Evolutionary conservation across 1,140 invertebrate species (phyloP), one percentile per base, ranked within the genome.

Genomic region (Saccostrea cuccullata): DNA sequence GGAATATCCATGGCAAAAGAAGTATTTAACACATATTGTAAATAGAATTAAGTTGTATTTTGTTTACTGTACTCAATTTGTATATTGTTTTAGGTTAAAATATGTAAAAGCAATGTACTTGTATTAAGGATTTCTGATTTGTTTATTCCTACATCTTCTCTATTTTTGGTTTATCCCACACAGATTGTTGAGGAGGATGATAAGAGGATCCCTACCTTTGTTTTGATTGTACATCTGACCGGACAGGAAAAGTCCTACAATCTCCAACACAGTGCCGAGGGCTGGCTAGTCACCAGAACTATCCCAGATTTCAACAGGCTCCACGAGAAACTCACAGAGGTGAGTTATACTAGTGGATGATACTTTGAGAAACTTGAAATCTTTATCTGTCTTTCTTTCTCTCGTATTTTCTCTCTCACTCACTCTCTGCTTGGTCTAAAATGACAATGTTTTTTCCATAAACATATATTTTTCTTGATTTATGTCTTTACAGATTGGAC

Each of bases 231-330:
- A 15, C 97, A 98, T 92, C 97, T 97, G 93, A 93, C 96, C 91
- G 96, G 97, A 55, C 77, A 58, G 40, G 77, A 86, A 82, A 70
- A 77, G 13, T 87, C 86, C n/a, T 90, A 91, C 12, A 90, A 90
- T 64, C 67, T 92, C 55, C 90, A 91, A 40, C 87, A 87, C 20
- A 91, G 91, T 47, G 90, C 89, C 13, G 91, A 94, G 64, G 94
- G 94, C 20, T 98, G 98, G 98, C 97, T 98, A 0, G 96, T 98
- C 0, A 96, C 97, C 89, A 96, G 97, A 89, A 98, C 96, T 84
- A 95, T 98, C 2, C 96, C 96, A 82, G 97, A 98, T 92, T 98
- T 98, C 94, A 96, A 98, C 95, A 97, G 97, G 89, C 95, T 98
- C 84, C 97, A 98, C 95, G 96, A 97, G 91, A 98, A 98, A 95